Percentiles rank a stretch among this genome's conserved stretches.
Conservation (phyloP, 2,113 vertebrate species). For the Tretioscincus oriximinensis region DNA sequence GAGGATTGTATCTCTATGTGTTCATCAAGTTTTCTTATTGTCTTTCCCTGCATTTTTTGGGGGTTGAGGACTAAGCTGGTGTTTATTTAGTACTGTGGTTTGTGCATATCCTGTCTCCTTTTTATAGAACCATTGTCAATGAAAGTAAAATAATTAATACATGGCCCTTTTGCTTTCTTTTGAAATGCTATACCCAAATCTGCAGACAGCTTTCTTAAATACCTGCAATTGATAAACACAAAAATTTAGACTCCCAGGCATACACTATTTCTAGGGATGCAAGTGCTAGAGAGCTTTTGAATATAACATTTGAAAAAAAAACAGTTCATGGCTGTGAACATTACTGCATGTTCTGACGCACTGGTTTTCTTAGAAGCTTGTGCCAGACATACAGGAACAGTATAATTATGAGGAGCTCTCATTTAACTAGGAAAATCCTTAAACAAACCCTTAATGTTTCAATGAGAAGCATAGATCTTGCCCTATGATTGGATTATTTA, state of each 20-base stretch:
- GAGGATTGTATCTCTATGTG: constrained; percentile 59
- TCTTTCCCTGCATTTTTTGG: constrained; percentile 25
- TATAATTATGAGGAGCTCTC: neutral
- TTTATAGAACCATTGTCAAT: constrained; percentile 20
- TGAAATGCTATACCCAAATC: constrained; percentile 7
- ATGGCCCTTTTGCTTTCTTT: constrained; percentile 11
- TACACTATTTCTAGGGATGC: neutral
- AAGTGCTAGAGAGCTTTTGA: constrained; percentile 29
- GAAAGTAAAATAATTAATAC: constrained; percentile 26
- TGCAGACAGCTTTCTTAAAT: neutral
- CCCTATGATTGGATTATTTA: neutral
- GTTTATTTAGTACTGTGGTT: constrained; percentile 21
- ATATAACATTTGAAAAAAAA: constrained; percentile 37
- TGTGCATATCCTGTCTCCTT: constrained; percentile 24
- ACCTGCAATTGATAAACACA: neutral
- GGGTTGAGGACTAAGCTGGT: constrained; percentile 31
- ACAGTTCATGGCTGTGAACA: constrained; percentile 38
- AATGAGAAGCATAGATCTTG: too few relatives aligned
- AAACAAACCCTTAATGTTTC: neutral
- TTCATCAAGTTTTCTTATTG: constrained; percentile 52
- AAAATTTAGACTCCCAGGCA: neutral
- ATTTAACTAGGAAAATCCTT: neutral
- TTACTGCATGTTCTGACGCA: constrained; percentile 26
- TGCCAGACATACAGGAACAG: neutral
- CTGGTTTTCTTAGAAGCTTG: constrained; percentile 36